Base-by-base conservation (phyloP, 2,113 vertebrate species). In the Scartelaos histophorus region DNA sequence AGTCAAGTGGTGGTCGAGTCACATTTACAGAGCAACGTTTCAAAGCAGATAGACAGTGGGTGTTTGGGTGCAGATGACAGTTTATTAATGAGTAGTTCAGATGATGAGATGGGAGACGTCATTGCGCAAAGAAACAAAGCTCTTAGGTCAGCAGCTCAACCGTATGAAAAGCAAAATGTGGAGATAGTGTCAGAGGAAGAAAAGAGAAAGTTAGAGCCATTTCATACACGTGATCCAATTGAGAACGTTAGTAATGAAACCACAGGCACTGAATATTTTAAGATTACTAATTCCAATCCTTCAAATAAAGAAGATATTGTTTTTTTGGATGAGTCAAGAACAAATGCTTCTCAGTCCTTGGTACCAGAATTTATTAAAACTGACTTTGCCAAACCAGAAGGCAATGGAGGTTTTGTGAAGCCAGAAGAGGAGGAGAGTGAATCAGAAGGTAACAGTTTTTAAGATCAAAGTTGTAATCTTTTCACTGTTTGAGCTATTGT, bases 371-470 rank as follows among this genome's bases (percentile, higher is more conserved):
- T 62, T 73, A 74, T 34, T 34, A 70, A 38, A 1, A 22, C 67
- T 5, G 13, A 68, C 45, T 61, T 35, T 1, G 3, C 22, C 1
- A 35, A 81, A 21, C 7, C 74, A 35, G 61, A 81, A 11, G 70
- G 15, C 3, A 69, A 67, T 3, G 71, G 70, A 75, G 53, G 53
- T 3, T 22, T 71, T 2, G 57, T 60, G 10, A 79, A 90, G 66
- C 58, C 67, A 0, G 70, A 69, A 45, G 69, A 73, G 34, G 91
- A 93, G 67, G 92, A 94, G 24, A 95, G 94, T 21, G 95, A 94
- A 69, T 97, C 97, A 68, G 95, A 96, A 67, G 96, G 96, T 98
- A 1, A 21, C 29, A 38, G 9, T 67, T 19, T 65, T 57, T 7
- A 29, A 2, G 1, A 65, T 10, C 19, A 0, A 19, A 64, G n/a